Percentiles rank a stretch among this genome's conserved stretches.
These are phyloP conservation scores for Myotis lucifugus DNA, from an alignment of 2,113 vertebrate genomes.

Conservation along the genomic window DNA sequence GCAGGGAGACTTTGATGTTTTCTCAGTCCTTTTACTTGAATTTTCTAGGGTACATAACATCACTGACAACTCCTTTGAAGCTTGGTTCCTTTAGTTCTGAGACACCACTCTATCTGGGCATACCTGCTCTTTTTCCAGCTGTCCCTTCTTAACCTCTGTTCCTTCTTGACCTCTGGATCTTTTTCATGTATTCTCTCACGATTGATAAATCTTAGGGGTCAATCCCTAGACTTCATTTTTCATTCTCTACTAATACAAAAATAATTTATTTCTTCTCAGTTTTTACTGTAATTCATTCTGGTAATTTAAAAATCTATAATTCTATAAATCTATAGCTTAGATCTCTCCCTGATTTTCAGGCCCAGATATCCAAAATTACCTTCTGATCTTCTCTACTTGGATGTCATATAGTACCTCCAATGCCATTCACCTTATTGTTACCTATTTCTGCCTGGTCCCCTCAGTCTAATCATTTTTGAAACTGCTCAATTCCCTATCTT, in stretches of 20 bases:
- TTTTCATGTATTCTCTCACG: neutral
- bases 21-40: neutral
- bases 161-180: neutral
- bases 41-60: neutral
- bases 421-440: too few relatives aligned
- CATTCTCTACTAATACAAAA: neutral
- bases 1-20: neutral
- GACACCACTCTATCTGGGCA: rapidly evolving
- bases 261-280: neutral
- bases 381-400: neutral
- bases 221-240: neutral
- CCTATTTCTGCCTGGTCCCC: neutral
- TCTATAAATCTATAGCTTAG: neutral
- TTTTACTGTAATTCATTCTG: neutral
- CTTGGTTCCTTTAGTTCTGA: neutral
- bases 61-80: neutral
- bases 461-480: neutral
- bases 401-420: neutral
- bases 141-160: neutral
- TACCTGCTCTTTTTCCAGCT: neutral
- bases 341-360: neutral
- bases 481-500: neutral
- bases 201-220: neutral
- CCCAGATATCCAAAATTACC: neutral
- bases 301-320: neutral